phyloP scores from a whole-genome alignment of 2,797 vertebrate genomes.

The Enteromius radiatus region DNA sequence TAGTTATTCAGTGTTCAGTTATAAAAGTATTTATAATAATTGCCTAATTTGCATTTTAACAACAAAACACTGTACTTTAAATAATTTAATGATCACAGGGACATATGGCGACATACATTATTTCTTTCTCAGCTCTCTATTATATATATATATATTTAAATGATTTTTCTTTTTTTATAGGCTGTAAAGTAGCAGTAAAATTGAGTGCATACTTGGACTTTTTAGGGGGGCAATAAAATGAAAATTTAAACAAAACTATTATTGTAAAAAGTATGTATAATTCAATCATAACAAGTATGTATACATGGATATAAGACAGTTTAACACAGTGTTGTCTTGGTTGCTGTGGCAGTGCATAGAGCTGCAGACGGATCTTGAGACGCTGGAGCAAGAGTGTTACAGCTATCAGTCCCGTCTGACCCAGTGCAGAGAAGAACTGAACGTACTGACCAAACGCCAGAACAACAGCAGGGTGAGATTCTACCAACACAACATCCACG shows the following conservation, averaged over 20 bases:
- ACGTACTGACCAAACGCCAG: constrained; percentile 70
- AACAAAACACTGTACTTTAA: neutral
- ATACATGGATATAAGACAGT: neutral
- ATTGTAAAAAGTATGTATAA: neutral
- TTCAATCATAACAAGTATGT: neutral
- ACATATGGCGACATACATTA: neutral
- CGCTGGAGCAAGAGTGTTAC: constrained; percentile 83
- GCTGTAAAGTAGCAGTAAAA: neutral
- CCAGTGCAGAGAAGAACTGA: constrained; percentile 86
- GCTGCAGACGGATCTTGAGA: constrained; percentile 82
- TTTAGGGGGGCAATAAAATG: neutral
- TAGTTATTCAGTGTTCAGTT: neutral
- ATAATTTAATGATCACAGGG: neutral
- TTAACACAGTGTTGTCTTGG: constrained; percentile 31
- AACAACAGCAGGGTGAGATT: constrained; percentile 59
- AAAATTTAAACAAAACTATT: neutral
- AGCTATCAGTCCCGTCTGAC: constrained; percentile 83
- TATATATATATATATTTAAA: neutral
- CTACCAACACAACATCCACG: neutral
- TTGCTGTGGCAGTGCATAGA: constrained; percentile 78
- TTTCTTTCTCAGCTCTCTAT: neutral
- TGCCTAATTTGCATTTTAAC: neutral
- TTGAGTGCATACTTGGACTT: neutral
- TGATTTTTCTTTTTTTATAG: neutral
- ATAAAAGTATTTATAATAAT: neutral